phyloP scores from a whole-genome alignment of 2,113 vertebrate species.

The Oncorhynchus keta region DNA sequence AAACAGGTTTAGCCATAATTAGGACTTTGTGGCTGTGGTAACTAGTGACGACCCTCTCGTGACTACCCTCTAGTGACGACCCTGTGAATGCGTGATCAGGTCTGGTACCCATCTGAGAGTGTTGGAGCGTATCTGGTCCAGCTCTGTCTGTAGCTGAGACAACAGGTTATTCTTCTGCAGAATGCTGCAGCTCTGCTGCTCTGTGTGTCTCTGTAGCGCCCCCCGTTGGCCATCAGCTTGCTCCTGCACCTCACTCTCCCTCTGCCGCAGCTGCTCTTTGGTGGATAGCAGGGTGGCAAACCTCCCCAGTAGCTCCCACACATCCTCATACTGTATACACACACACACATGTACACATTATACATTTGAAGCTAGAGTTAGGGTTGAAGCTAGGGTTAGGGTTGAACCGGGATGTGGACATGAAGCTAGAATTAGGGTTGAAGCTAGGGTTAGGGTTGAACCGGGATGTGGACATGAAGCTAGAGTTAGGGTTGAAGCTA shows the following conservation, averaged over 20 bases:
- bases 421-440: too few species aligned
- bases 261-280: slow-evolving; percentile 54
- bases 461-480: too few species aligned
- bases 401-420: too few species aligned
- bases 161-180: slow-evolving; percentile 59
- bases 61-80: too few species aligned
- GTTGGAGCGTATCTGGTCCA: slow-evolving; percentile 59
- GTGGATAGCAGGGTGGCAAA: slow-evolving; percentile 60
- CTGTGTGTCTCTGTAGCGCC: slow-evolving; percentile 55
- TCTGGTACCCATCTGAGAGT: slow-evolving; percentile 71
- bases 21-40: too few species aligned
- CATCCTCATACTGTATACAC: slow-evolving; percentile 75
- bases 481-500: too few species aligned
- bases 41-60: too few species aligned
- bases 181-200: slow-evolving; percentile 55
- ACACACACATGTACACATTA: neutral
- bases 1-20: too few species aligned
- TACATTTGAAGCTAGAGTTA: neutral
- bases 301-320: slow-evolving; percentile 64
- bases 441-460: too few species aligned
- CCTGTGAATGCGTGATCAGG: neutral
- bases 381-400: too few species aligned
- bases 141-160: slow-evolving; percentile 53
- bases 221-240: slow-evolving; percentile 48
- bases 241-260: slow-evolving; percentile 47